Conservation (phyloP, 2,797 vertebrate genomes). For the Heterohyrax brucei region DNA sequence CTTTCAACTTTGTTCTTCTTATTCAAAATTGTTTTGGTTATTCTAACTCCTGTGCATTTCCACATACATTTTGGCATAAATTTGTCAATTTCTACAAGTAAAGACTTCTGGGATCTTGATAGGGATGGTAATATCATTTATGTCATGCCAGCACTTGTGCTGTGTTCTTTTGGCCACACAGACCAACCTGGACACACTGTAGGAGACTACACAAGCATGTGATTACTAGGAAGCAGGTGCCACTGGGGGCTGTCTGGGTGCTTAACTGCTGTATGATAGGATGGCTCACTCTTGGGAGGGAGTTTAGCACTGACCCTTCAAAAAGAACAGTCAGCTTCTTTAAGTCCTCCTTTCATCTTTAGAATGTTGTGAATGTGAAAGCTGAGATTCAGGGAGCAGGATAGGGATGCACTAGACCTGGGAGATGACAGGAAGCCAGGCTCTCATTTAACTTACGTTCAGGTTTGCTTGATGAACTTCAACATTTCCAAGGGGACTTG, state of each 20-base stretch:
- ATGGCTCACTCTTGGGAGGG: fast-evolving
- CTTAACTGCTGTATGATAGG: fast-evolving
- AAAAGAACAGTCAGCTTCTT: fast-evolving
- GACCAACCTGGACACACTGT: too few species aligned
- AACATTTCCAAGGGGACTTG: background rate
- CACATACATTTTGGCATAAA: background rate
- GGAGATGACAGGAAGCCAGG: background rate
- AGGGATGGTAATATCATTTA: background rate
- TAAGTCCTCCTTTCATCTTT: background rate
- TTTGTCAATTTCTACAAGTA: background rate
- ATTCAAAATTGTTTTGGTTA: background rate
- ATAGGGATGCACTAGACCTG: background rate
- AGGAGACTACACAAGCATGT: too few species aligned
- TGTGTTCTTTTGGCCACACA: background rate
- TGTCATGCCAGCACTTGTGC: background rate
- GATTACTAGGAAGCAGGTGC: too few species aligned
- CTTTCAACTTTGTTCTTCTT: background rate
- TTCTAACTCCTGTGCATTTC: background rate
- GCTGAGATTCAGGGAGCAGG: background rate
- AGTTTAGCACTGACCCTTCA: background rate
- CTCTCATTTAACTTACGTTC: background rate
- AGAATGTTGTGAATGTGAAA: too few species aligned
- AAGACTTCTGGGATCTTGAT: background rate
- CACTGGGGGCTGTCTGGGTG: fast-evolving
- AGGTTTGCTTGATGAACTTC: background rate